Conservation (phyloP, 23 tunicate species). For the Trididemnum nubilum region DNA sequence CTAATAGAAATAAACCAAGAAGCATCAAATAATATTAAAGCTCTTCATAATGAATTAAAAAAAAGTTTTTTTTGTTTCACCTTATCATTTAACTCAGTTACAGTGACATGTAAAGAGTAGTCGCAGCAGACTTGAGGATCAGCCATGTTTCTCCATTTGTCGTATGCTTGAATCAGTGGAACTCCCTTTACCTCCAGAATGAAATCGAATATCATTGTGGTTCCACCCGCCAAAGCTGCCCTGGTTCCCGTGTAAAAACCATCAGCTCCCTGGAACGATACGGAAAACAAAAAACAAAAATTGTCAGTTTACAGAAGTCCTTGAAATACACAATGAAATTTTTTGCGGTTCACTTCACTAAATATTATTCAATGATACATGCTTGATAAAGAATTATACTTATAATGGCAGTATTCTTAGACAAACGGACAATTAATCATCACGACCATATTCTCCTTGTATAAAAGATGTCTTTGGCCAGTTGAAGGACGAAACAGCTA, state of each 20-base stretch:
- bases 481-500: too few species aligned
- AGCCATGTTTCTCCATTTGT: constrained; percentile 59
- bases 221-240: constrained; percentile 72
- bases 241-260: constrained; percentile 63
- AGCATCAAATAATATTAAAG: too few species aligned
- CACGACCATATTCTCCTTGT: too few species aligned
- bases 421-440: too few species aligned
- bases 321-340: too few species aligned
- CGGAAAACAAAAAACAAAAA: not conserved
- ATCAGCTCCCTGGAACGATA: constrained; percentile 44
- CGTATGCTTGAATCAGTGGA: constrained; percentile 40
- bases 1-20: too few species aligned
- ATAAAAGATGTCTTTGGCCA: too few species aligned
- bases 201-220: constrained; percentile 74
- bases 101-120: constrained; percentile 53
- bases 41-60: too few species aligned
- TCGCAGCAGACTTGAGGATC: constrained; percentile 76
- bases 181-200: constrained; percentile 52
- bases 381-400: too few species aligned
- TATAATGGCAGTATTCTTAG: too few species aligned
- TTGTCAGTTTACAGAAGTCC: not conserved
- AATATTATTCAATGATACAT: too few species aligned
- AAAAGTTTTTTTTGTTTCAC: constrained; percentile 20
- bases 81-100: constrained; percentile 53
- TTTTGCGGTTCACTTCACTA: too few species aligned